Percentiles rank a stretch among this genome's conserved stretches.
Conservation (phyloP, 2,113 vertebrate species). For the Mirza zaza region DNA sequence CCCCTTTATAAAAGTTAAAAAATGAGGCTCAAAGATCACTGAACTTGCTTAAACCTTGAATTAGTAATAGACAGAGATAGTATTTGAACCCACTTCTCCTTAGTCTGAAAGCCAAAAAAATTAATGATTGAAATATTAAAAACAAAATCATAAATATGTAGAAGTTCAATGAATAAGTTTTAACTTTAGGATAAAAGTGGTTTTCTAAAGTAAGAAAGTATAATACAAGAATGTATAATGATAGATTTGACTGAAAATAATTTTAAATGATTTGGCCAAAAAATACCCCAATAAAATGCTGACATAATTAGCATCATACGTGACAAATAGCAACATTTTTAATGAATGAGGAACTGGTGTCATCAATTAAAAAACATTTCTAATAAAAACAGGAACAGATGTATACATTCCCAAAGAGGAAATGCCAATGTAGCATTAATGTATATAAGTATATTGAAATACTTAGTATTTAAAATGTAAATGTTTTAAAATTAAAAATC, state of each 20-base stretch:
- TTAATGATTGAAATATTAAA: conserved; percentile 14
- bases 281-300: not conserved
- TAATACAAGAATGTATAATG: not conserved
- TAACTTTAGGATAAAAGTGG: not conserved
- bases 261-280: not conserved
- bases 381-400: not conserved
- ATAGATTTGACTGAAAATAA: not conserved
- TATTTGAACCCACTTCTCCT: not conserved
- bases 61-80: not conserved
- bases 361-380: not conserved
- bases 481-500: not conserved
- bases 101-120: not conserved
- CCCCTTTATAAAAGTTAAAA: not conserved
- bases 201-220: not conserved
- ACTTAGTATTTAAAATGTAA: not conserved
- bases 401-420: not conserved
- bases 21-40: not conserved
- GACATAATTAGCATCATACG: not conserved
- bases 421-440: not conserved
- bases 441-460: not conserved
- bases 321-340: not conserved
- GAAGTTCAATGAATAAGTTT: not conserved
- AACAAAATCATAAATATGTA: not conserved
- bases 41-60: not conserved
- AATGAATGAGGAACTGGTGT: not conserved